Evolutionary conservation across 2,888 invertebrate genomes (phyloP).

Genomic region (Empis livida): DNA sequence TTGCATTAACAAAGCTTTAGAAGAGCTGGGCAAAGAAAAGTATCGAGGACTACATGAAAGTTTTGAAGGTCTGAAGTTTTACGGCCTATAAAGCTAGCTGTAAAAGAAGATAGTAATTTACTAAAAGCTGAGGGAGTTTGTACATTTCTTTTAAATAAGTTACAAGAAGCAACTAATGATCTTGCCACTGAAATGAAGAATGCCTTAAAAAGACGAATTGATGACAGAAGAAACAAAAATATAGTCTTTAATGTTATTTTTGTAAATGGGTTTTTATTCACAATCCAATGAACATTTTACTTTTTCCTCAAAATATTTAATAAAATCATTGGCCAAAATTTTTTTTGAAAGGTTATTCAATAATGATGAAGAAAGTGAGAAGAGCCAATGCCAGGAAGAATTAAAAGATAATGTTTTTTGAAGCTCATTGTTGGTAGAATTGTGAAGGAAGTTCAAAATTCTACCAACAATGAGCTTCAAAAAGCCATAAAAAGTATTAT

Average conservation of each 20-base stretch:
- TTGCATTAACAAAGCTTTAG: neutral
- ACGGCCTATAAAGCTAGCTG: slow-evolving; percentile 6
- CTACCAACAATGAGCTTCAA: neutral
- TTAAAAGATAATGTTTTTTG: neutral
- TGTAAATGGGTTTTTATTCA: neutral
- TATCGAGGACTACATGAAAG: neutral
- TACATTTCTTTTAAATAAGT: slow-evolving; percentile 11
- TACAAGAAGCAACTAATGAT: slow-evolving; percentile 9
- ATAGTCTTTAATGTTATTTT: neutral
- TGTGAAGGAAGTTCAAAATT: neutral
- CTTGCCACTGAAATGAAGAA: slow-evolving; percentile 5
- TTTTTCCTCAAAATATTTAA: neutral
- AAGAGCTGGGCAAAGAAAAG: neutral
- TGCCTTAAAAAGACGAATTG: slow-evolving; percentile 2
- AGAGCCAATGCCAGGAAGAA: neutral
- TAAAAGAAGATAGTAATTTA: slow-evolving; percentile 7
- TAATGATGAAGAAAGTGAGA: neutral
- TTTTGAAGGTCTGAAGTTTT: slow-evolving; percentile 3
- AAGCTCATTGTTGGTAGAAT: too few relatives aligned
- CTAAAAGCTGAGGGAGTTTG: slow-evolving; percentile 10
- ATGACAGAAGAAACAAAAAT: neutral
- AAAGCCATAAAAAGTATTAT: neutral
- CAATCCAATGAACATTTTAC: neutral
- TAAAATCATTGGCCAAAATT: neutral
- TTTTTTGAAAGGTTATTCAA: neutral